Conservation (phyloP, 2,888 invertebrate genomes). For the Acronicta aceris region DNA sequence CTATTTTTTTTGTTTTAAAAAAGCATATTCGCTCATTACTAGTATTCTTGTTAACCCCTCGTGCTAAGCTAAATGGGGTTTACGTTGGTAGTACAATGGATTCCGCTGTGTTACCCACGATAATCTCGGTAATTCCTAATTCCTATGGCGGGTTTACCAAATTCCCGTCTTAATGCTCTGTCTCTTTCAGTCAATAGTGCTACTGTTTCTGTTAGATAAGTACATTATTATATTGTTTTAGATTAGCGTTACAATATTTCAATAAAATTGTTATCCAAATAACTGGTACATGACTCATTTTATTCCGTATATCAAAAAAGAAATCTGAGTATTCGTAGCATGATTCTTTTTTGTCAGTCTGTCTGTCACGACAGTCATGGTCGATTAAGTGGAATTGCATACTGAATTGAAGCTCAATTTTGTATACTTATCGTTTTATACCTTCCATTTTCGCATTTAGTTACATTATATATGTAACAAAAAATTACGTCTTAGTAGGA, state of each 20-base stretch:
- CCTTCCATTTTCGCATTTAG: conserved; percentile 22
- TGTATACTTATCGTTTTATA: conserved; percentile 14
- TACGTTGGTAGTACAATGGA: too few species aligned
- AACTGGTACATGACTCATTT: conserved; percentile 36
- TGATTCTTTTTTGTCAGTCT: conserved; percentile 43
- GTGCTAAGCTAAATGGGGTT: too few species aligned
- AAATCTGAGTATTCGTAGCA: conserved; percentile 20
- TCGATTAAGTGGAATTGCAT: conserved; percentile 33
- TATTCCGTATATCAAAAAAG: conserved; percentile 22
- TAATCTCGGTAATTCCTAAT: too few species aligned
- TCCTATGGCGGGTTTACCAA: too few species aligned
- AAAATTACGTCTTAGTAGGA: too few species aligned
- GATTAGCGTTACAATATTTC: conserved; percentile 16
- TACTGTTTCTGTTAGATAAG: too few species aligned
- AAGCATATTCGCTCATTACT: too few species aligned
- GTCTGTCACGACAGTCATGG: conserved; percentile 29
- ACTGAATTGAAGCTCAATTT: conserved; percentile 28
- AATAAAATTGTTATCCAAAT: conserved; percentile 26
- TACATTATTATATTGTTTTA: neutral
- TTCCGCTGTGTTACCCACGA: too few species aligned
- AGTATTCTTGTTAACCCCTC: too few species aligned
- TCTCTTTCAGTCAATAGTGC: too few species aligned
- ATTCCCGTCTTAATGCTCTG: too few species aligned
- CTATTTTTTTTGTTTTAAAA: too few species aligned
- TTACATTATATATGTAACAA: neutral